These are phyloP conservation scores for Petrophora chlorosata DNA, from an alignment of 2,888 invertebrate species.

Conservation along the genomic window DNA sequence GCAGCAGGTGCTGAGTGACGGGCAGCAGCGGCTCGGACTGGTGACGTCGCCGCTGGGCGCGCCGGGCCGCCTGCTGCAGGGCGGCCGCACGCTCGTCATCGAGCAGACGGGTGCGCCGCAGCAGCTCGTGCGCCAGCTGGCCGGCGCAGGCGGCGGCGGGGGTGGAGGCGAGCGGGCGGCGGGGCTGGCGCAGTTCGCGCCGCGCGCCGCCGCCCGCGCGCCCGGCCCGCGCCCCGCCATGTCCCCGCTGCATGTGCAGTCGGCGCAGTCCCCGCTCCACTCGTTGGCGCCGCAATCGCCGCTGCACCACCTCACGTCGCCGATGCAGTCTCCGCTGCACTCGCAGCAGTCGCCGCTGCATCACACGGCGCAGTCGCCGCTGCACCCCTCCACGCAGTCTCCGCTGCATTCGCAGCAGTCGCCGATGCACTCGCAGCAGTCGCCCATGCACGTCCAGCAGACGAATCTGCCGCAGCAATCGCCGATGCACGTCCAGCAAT, in stretches of 20 bases:
- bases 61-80: constrained; percentile 62
- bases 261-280: constrained; percentile 57
- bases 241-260: constrained; percentile 56
- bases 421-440: constrained; percentile 69
- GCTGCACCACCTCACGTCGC: constrained; percentile 55
- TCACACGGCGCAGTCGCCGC: constrained; percentile 65
- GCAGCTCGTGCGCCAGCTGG: constrained; percentile 69
- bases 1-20: constrained; percentile 68
- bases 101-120: no score
- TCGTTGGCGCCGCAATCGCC: constrained; percentile 56
- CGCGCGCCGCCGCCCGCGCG: constrained; percentile 65
- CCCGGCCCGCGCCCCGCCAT: constrained; percentile 64
- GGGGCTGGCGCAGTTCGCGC: constrained; percentile 44
- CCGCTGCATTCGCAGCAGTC: constrained; percentile 71
- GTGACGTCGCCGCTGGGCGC: constrained; percentile 68
- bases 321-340: constrained; percentile 58
- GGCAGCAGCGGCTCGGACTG: constrained; percentile 65
- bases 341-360: constrained; percentile 63
- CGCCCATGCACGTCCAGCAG: constrained; percentile 60
- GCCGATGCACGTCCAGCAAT: constrained; percentile 60
- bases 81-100: no score
- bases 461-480: constrained; percentile 50
- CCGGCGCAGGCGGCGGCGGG: no score
- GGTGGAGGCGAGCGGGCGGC: constrained; percentile 37
- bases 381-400: constrained; percentile 69